Base-by-base conservation (phyloP, 2,113 vertebrate genomes). In the Struthio camelus region DNA sequence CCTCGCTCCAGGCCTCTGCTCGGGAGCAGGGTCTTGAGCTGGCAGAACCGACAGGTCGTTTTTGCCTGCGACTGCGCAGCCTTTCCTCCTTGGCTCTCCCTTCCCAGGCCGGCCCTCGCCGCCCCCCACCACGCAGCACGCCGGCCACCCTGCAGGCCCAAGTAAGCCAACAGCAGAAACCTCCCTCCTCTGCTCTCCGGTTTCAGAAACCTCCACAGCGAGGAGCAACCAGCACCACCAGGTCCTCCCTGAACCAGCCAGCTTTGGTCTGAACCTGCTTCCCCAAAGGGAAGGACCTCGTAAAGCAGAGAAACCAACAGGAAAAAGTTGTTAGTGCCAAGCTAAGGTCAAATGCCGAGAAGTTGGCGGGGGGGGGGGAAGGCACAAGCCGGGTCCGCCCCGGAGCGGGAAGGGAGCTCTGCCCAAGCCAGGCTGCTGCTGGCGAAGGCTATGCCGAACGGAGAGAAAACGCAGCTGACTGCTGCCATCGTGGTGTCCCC, bases 351-450 rank as follows among this genome's bases (percentile, higher is more conserved):
- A 23, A 23, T 15, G 46, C 46, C 16, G 46, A 16, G 46, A 46
- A 16, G 15, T 17, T 16, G 46, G n/a, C n/a, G n/a, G n/a, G n/a
- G 56, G 23, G 62, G 36, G 44, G 13, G 7, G 2, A 2, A 22
- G 9, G 2, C 8, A 4, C 23, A 19, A 5, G 5, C 1, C 6
- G 19, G 62, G 24, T 20, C 48, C 5, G 5, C 17, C 34, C 17
- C 23, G 54, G 73, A 25, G 4, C 28, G 24, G 42, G 59, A 50
- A 22, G 11, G 76, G 58, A 38, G 76, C 54, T n/a, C 73, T n/a
- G 75, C 34, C 32, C 9, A 28, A 22, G 11, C 3, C 24, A 56
- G 54, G 24, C 54, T 56, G 25, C 54, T 28, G 54, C 25, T 27
- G 54, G 24, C 10, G 54, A 56, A 28, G 28, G 54, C 24, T 20